A percentile compares a stretch with the other conserved stretches of the same genome.
phyloP scores from a whole-genome alignment of 2,113 vertebrate genomes.

The Camelus dromedarius region DNA sequence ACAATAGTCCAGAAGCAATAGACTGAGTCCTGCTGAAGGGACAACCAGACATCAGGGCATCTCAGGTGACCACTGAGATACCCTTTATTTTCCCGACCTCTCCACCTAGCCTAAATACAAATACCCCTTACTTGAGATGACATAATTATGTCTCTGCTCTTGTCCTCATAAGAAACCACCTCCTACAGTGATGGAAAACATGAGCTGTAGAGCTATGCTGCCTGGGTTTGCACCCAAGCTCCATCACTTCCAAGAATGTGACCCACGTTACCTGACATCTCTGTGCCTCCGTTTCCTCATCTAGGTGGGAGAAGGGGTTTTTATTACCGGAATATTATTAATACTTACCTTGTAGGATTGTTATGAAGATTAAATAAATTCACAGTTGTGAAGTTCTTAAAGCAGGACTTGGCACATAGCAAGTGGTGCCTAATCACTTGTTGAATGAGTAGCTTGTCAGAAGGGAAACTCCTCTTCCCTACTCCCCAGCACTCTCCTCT shows the following conservation, averaged over 20 bases:
- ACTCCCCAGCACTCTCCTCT: rapidly evolving
- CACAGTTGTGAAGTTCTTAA: neutral
- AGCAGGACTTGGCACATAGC: neutral
- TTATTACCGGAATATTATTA: neutral
- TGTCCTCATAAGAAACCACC: neutral
- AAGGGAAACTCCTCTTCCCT: neutral
- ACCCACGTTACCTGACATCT: neutral
- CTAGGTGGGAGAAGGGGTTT: neutral
- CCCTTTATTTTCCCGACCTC: neutral
- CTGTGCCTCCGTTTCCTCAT: neutral
- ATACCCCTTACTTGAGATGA: neutral
- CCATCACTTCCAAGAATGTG: neutral
- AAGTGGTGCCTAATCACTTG: neutral
- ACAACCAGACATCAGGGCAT: neutral
- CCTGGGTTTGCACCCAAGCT: neutral
- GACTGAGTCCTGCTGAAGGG: neutral
- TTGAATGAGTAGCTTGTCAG: neutral
- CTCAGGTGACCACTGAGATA: neutral
- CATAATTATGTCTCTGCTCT: neutral
- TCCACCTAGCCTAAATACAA: neutral
- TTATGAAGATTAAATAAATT: neutral
- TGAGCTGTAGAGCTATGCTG: neutral
- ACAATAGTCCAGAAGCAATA: neutral
- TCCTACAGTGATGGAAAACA: neutral
- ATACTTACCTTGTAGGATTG: neutral